Conservation (phyloP, 2,888 invertebrate species). For the Diplolepis rosae region DNA sequence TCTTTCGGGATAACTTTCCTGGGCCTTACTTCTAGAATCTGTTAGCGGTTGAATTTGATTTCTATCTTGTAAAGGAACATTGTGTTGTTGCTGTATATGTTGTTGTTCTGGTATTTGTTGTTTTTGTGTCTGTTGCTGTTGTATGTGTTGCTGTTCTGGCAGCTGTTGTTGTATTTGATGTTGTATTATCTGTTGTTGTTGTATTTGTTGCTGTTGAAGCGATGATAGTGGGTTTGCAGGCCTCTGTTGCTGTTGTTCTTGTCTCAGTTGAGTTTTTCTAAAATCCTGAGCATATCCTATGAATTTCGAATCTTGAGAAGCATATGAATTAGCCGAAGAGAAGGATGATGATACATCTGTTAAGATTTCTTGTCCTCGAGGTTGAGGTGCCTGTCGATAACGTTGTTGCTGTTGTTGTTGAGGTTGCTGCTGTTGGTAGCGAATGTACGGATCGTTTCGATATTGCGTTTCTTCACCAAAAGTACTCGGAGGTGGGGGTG, state of each 20-base stretch:
- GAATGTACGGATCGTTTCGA: conserved; percentile 62
- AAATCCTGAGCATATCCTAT: conserved; percentile 62
- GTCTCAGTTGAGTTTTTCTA: conserved; percentile 54
- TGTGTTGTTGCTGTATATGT: conserved; percentile 40
- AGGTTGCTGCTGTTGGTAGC: conserved; percentile 59
- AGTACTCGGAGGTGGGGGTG: conserved; percentile 55
- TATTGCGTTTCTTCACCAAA: conserved; percentile 58
- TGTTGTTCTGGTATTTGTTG: conserved; percentile 32
- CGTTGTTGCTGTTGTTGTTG: conserved; percentile 50
- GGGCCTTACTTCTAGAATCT: conserved; percentile 45
- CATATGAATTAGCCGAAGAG: conserved; percentile 48
- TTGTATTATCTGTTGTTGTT: conserved; percentile 31
- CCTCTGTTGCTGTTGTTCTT: conserved; percentile 41
- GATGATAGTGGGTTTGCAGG: conserved; percentile 41
- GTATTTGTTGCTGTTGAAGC: conserved; percentile 41
- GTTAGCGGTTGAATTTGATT: conserved; percentile 36
- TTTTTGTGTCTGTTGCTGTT: conserved; percentile 36
- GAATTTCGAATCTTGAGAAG: conserved; percentile 58
- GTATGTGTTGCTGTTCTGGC: conserved; percentile 44
- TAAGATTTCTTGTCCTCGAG: not conserved
- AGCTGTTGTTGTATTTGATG: conserved; percentile 39
- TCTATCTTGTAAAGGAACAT: conserved; percentile 16
- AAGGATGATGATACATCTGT: conserved; percentile 35
- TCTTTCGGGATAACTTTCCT: conserved; percentile 61
- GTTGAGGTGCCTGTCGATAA: conserved; percentile 37